phyloP scores from a whole-genome alignment of 2,113 vertebrate genomes.

The Sisor rabdophorus region DNA sequence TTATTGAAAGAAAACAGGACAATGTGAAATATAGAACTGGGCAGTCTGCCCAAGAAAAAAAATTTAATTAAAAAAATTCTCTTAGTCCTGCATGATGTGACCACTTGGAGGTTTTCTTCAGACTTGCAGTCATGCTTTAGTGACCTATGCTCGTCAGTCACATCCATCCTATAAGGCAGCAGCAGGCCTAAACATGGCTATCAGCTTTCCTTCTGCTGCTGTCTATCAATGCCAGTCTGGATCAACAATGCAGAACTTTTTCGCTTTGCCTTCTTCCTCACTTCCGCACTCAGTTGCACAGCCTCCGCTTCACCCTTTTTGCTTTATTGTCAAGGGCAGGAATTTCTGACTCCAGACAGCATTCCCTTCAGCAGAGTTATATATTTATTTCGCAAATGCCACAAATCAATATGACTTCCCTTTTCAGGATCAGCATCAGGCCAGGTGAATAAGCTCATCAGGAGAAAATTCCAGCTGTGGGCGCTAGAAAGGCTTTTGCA shows the following conservation, averaged over 20 bases:
- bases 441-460: slow-evolving; percentile 52
- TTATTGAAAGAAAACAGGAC: slow-evolving; percentile 30
- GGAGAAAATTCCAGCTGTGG: slow-evolving; percentile 56
- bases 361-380: slow-evolving; percentile 55
- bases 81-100: slow-evolving; percentile 50
- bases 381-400: slow-evolving; percentile 66
- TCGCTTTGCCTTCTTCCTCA: slow-evolving; percentile 55
- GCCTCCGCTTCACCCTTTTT: slow-evolving; percentile 50
- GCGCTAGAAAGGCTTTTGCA: not conserved
- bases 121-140: slow-evolving; percentile 67
- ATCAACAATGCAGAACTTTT: slow-evolving; percentile 78
- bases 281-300: slow-evolving; percentile 57
- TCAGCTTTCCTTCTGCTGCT: slow-evolving; percentile 76
- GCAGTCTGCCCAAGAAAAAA: slow-evolving; percentile 39
- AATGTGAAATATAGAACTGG: slow-evolving; percentile 53
- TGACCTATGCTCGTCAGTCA: slow-evolving; percentile 71
- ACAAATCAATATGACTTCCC: slow-evolving; percentile 69
- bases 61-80: slow-evolving; percentile 58
- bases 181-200: slow-evolving; percentile 74
- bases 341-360: slow-evolving; percentile 61
- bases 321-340: slow-evolving; percentile 66
- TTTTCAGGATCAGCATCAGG: slow-evolving; percentile 52
- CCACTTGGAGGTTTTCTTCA: slow-evolving; percentile 64
- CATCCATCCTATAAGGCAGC: slow-evolving; percentile 71
- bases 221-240: slow-evolving; percentile 78